Conservation (phyloP, 2,797 vertebrate genomes). For the Ptychobarbus kaznakovi region DNA sequence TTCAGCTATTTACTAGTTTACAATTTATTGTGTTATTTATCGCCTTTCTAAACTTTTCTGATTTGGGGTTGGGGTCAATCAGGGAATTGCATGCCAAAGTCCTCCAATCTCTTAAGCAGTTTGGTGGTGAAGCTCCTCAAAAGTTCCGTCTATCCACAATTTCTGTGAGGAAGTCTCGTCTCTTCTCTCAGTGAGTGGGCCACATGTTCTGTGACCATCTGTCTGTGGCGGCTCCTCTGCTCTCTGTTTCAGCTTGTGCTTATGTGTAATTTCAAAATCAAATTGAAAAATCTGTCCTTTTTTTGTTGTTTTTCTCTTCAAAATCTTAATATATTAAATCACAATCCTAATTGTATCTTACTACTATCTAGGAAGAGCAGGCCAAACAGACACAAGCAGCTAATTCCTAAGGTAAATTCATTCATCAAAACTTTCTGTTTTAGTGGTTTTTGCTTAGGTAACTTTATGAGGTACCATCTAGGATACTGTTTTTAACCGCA, state of each 20-base stretch:
- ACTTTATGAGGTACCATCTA: neutral
- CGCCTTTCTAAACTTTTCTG: constrained; percentile 50
- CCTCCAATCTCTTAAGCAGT: constrained; percentile 80
- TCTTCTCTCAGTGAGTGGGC: constrained; percentile 80
- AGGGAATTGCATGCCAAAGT: constrained; percentile 86
- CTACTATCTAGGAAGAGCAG: constrained; percentile 83
- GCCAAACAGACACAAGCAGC: constrained; percentile 88
- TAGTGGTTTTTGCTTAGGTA: neutral
- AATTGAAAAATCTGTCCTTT: neutral
- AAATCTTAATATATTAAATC: neutral
- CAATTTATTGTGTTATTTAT: constrained; percentile 33
- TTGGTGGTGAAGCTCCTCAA: constrained; percentile 81
- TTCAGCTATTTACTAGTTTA: constrained; percentile 1
- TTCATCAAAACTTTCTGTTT: neutral
- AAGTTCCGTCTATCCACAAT: constrained; percentile 79
- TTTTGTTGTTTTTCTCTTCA: constrained; percentile 15
- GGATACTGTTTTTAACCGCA: neutral
- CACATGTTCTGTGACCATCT: constrained; percentile 25
- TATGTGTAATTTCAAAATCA: neutral
- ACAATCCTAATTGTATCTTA: neutral
- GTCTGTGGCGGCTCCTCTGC: constrained; percentile 8
- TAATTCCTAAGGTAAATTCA: constrained; percentile 90
- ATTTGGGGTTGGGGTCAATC: constrained; percentile 57
- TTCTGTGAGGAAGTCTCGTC: constrained; percentile 72
- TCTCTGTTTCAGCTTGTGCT: constrained; percentile 10